Conservation (phyloP, 2,888 invertebrate genomes). For the Zaprionus lineosus region DNA sequence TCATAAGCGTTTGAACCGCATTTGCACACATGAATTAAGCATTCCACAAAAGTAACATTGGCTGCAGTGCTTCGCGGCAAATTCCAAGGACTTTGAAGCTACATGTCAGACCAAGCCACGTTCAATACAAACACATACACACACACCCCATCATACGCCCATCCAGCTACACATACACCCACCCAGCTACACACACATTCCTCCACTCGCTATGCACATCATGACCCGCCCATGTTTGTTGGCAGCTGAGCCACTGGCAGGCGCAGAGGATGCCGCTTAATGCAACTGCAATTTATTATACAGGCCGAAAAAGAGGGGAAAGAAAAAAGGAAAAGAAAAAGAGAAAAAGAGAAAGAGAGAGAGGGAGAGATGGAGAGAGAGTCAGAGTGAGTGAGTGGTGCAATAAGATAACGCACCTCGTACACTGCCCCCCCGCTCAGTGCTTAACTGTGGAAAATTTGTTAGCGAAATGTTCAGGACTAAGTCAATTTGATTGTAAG, state of each 20-base stretch:
- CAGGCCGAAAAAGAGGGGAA: background rate
- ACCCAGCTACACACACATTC: slow-evolving; percentile 4
- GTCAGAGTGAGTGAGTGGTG: no score
- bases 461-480: slow-evolving; percentile 20
- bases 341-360: no score
- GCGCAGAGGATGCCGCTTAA: slow-evolving; percentile 11
- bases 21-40: slow-evolving; percentile 74
- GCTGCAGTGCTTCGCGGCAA: slow-evolving; percentile 36
- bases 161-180: no score
- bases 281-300: slow-evolving; percentile 36
- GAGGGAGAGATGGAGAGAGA: no score
- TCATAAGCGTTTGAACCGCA: slow-evolving; percentile 72
- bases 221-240: slow-evolving; percentile 57
- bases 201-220: slow-evolving; percentile 44
- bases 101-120: slow-evolving; percentile 23
- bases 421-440: no score
- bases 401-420: no score
- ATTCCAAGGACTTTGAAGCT: slow-evolving; percentile 40
- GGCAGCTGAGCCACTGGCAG: slow-evolving; percentile 29
- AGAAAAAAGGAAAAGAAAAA: no score
- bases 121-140: slow-evolving; percentile 21
- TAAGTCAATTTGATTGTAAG: slow-evolving; percentile 53
- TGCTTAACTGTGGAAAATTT: slow-evolving; percentile 20
- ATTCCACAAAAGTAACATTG: slow-evolving; percentile 69
- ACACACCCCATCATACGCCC: slow-evolving; percentile 16